Base-by-base conservation (phyloP, 2,888 invertebrate species). In the Oxycera nigricornis region DNA sequence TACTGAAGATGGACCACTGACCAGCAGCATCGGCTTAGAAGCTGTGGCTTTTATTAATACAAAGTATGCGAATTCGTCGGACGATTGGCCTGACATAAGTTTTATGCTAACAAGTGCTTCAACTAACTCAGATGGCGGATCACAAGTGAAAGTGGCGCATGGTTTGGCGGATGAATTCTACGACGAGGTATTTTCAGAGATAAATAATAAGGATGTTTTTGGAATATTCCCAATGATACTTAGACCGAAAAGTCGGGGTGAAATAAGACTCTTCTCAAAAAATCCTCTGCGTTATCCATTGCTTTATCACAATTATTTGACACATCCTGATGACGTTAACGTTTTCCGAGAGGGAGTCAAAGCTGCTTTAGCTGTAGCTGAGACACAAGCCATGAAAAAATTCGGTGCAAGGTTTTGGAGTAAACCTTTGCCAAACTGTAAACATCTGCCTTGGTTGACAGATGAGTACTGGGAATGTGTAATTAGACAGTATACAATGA, bases 61-160 rank as follows among this genome's bases (percentile, higher is more conserved):
- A 0, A 95, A 95, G 84, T 95, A 94, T 82, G 94, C 94, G 0
- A 96, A 95, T 81, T 88, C 90, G 72, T 89, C 91, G 0, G 94
- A 95, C 73, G 95, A 96, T 82, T 95, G 94, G 94, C 95, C 96
- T 0, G 96, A 96, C 81, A 94, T 96, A 77, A 94, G 95, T 82
- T 94, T 95, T 81, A 95, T 96, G 93, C 86, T 95, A 85, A 92
- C 94, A 0, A 92, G 94, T 28, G 90, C 92, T 0, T 92, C 93
- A 0, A 92, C 93, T 0, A 91, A 90, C 65, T 93, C 94, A 0
- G 95, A 95, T 80, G 94, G 94, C n/a, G 94, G 95, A 0, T 89
- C 90, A 0, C 91, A 92, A 82, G 91, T 92, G 0, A 93, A 92
- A 81, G 89, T 87, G 50, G 95, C 95, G 0, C 95, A 95, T 80